Evolutionary conservation across 2,888 invertebrate species (phyloP), one percentile per base, ranked within the genome.

Genomic region (Spilarctia lutea): DNA sequence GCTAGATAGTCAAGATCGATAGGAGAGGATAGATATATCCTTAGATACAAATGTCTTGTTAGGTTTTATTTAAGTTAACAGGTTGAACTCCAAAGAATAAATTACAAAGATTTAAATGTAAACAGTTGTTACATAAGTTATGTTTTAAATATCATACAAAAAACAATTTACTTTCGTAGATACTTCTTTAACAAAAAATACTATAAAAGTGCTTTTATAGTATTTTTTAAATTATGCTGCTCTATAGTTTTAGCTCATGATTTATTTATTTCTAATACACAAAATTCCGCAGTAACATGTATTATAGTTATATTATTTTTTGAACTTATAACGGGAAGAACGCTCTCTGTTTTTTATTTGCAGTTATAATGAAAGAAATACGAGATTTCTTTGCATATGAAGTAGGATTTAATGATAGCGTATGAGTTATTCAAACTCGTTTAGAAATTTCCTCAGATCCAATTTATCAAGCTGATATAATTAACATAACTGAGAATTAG

Each of bases 1-100:
- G 88, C 87, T 81, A 86, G 88, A 90, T 89, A 90, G 86, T 85
- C 81, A 84, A 74, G 80, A 80, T 82, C 85, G 87, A 89, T 88
- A 86, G 81, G 74, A 81, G 79, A 65, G 75, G 88, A 83, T 87
- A 85, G 86, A 88, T 90, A 91, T 89, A 87, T 85, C 84, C 81
- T 78, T 48, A 78, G 79, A 81, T 83, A 85, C 82, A 87, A 80
- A 81, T 79, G 73, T 81, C 80, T 84, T 68, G 75, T 76, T 75
- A 24, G 2, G 1, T 52, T 52, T 52, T 52, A 24, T 79, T 84
- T 82, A 83, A 77, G 82, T 83, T 81, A 82, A 83, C 81, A 81
- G 82, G 80, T 83, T 16, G 20, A 56, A 60, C 70, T 70, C 33
- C 6, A 45, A 39, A 68, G 48, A 16, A 16, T 45, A 48, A 27